Percentiles rank a stretch among this genome's conserved stretches.
phyloP scores from a whole-genome alignment of 2,888 invertebrate genomes.

The Drosophila quinaria region DNA sequence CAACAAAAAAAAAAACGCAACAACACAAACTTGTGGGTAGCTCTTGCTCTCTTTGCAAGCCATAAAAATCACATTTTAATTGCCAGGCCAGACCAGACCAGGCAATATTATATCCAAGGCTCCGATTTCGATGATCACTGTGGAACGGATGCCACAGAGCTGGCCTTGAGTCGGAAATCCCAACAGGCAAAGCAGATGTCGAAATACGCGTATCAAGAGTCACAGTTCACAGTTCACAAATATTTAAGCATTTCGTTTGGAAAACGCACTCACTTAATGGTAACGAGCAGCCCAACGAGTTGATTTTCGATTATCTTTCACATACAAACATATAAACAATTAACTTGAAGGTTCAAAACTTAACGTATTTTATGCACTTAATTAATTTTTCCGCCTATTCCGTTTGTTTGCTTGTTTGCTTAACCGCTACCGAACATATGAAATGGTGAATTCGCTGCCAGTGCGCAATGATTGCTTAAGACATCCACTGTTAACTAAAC shows the following conservation, averaged over 20 bases:
- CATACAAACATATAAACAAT: slow-evolving; percentile 13
- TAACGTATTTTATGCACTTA: slow-evolving; percentile 43
- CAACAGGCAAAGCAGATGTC: slow-evolving; percentile 6
- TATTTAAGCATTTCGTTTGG: slow-evolving; percentile 21
- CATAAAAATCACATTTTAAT: slow-evolving; percentile 60
- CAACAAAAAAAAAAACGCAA: slow-evolving; percentile 27
- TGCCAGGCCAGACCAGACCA: slow-evolving; percentile 27
- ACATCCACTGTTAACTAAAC: slow-evolving; percentile 27
- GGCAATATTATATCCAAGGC: slow-evolving; percentile 40
- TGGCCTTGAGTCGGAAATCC: slow-evolving; percentile 42
- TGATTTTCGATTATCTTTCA: slow-evolving; percentile 17
- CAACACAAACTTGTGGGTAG: slow-evolving; percentile 59
- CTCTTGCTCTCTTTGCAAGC: slow-evolving; percentile 34
- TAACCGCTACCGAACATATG: slow-evolving; percentile 45
- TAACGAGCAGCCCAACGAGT: background rate
- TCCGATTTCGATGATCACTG: slow-evolving; percentile 25
- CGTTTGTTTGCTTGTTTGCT: slow-evolving; percentile 36
- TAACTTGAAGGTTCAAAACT: slow-evolving; percentile 20
- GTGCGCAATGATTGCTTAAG: background rate
- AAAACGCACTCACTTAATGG: slow-evolving; percentile 8
- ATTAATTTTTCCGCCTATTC: slow-evolving; percentile 25
- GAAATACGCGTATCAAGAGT: slow-evolving; percentile 19
- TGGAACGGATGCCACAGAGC: slow-evolving; percentile 30
- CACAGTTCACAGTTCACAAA: slow-evolving; percentile 30
- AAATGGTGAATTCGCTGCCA: slow-evolving; percentile 30